phyloP scores from a whole-genome alignment of 2,113 vertebrate species.

The Pyxicephalus adspersus region DNA sequence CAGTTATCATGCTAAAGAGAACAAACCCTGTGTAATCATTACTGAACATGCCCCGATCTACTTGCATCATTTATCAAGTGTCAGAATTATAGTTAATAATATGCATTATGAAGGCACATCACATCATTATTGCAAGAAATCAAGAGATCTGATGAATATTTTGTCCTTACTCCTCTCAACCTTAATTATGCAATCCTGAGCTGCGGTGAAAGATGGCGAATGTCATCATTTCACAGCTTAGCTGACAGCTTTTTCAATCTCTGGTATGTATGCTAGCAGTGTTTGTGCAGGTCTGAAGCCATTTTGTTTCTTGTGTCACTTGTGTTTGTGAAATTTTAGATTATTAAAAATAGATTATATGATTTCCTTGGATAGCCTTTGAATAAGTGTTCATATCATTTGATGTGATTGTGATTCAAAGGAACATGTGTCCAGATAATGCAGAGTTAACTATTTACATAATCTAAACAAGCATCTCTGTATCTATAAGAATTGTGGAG shows the following conservation, averaged over 20 bases:
- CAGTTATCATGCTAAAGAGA: not conserved
- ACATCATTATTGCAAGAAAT: constrained; percentile 10
- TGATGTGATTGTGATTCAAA: too few species aligned
- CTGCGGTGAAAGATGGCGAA: not conserved
- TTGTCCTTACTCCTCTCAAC: not conserved
- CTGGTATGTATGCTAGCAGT: not conserved
- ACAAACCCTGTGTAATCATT: not conserved
- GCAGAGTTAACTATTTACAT: too few species aligned
- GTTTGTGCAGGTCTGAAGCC: too few species aligned
- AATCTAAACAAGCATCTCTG: too few species aligned
- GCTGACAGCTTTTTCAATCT: not conserved
- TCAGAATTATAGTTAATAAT: constrained; percentile 15
- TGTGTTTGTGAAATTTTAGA: too few species aligned
- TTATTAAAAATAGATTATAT: too few species aligned
- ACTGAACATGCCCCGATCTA: not conserved
- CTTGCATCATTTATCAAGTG: constrained; percentile 6
- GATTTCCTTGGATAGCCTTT: too few species aligned
- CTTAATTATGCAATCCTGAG: not conserved
- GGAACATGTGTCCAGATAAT: too few species aligned
- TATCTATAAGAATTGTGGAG: too few species aligned
- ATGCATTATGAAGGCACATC: constrained; percentile 6
- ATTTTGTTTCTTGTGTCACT: too few species aligned
- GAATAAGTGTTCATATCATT: too few species aligned
- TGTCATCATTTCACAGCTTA: not conserved
- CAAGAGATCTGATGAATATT: not conserved